phyloP scores from a whole-genome alignment of 2,113 vertebrate genomes.

The Spermophilus dauricus region DNA sequence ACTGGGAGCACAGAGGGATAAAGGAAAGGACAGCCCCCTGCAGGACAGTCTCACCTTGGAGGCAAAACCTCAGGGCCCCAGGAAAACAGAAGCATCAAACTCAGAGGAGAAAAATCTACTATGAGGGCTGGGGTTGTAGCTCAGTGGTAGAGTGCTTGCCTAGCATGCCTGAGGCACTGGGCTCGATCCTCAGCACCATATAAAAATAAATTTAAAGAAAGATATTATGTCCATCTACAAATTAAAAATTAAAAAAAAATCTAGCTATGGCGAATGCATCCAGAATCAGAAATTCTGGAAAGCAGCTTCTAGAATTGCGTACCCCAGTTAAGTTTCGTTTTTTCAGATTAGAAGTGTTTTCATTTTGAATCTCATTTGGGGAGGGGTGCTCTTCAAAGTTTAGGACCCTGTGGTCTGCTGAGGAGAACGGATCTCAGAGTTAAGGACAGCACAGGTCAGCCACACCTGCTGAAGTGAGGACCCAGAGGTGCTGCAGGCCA shows the following conservation, averaged over 20 bases:
- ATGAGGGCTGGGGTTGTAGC: neutral
- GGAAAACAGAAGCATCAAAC: neutral
- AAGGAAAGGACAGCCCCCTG: neutral
- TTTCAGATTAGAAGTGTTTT: neutral
- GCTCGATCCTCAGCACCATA: too few species aligned
- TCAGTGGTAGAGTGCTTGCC: too few species aligned
- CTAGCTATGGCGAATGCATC: neutral
- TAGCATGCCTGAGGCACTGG: too few species aligned
- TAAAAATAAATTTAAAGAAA: too few species aligned
- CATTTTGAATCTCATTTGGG: neutral
- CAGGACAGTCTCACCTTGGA: neutral
- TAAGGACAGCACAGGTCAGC: fast-evolving
- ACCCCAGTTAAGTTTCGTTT: neutral
- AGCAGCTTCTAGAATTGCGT: neutral
- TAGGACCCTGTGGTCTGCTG: too few species aligned
- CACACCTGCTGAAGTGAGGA: neutral
- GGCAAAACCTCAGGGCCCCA: neutral
- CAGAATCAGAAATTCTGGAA: constrained; percentile 19
- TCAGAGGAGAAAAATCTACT: neutral
- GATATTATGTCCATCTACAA: too few species aligned
- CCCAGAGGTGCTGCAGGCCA: too few species aligned
- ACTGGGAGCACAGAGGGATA: neutral
- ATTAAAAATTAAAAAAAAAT: neutral
- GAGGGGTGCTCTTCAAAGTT: neutral
- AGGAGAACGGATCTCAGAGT: neutral